A percentile compares a stretch with the other conserved stretches of the same genome.
phyloP scores from a whole-genome alignment of 1,140 invertebrate species.

The Ips nitidus region DNA sequence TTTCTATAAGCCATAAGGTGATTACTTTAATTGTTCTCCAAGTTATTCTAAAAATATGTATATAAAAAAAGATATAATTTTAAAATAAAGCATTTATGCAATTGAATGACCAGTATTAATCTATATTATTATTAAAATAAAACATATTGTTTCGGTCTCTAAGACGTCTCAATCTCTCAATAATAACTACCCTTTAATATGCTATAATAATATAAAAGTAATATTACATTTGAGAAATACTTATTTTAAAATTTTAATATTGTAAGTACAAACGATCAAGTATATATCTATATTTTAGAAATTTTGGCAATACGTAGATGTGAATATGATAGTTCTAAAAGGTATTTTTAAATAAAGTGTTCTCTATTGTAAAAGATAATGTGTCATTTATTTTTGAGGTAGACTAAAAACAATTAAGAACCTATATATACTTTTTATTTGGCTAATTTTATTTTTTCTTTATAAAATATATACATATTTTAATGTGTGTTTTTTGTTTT shows the following conservation, averaged over 20 bases:
- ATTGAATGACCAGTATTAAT: constrained; percentile 2
- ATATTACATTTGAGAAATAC: neutral
- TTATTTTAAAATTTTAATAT: constrained; percentile 11
- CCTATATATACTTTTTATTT: constrained; percentile 2
- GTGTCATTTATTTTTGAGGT: constrained; percentile 21
- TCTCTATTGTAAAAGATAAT: constrained; percentile 25
- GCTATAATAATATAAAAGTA: neutral
- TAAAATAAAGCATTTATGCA: neutral
- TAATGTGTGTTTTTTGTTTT: neutral
- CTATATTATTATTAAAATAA: neutral
- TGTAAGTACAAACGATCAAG: constrained; percentile 32
- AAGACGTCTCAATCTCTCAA: constrained; percentile 23
- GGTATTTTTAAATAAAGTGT: constrained; percentile 33
- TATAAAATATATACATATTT: constrained; percentile 2
- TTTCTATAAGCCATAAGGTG: no score
- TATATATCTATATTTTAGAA: constrained; percentile 27
- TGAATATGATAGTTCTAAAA: constrained; percentile 25
- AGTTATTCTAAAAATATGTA: no score
- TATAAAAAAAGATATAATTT: no score
- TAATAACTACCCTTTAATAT: constrained; percentile 3
- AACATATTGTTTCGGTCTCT: neutral
- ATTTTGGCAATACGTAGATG: constrained; percentile 34
- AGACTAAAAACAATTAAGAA: constrained; percentile 25
- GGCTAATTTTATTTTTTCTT: constrained; percentile 4
- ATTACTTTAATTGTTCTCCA: no score